A percentile compares a stretch with the other conserved stretches of the same genome.
phyloP scores from a whole-genome alignment of 64 coral and sea anemone genomes.

The Stylophora pistillata region DNA sequence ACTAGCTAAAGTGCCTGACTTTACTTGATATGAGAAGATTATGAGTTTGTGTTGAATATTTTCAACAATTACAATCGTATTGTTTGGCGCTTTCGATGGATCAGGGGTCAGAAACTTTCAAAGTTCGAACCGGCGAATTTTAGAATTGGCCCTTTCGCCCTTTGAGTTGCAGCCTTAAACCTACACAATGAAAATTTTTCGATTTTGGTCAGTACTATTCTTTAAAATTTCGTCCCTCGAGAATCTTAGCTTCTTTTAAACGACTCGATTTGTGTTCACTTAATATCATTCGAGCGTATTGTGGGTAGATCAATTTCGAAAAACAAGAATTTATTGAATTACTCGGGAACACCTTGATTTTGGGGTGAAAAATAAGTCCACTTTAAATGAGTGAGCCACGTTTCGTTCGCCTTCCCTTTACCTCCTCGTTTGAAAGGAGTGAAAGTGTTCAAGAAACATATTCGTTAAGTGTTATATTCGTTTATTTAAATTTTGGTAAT shows the following conservation, averaged over 20 bases:
- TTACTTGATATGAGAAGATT: neutral
- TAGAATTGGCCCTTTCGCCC: slow-evolving; percentile 10
- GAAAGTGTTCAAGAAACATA: neutral
- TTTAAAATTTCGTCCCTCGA: neutral
- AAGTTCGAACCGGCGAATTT: slow-evolving; percentile 2
- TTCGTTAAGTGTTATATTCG: no score
- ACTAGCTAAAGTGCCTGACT: neutral
- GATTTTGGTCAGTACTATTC: neutral
- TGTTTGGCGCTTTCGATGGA: slow-evolving; percentile 4
- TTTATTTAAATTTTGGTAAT: no score
- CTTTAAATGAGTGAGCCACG: neutral
- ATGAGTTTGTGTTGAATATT: neutral
- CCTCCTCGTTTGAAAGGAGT: neutral
- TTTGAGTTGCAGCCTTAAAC: neutral
- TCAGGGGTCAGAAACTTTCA: neutral
- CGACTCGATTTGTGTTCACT: no score
- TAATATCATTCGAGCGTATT: no score
- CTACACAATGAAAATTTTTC: neutral
- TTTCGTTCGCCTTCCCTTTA: no score
- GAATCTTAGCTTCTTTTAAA: no score
- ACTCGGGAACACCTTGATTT: neutral
- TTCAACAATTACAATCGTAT: neutral
- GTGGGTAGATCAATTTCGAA: no score
- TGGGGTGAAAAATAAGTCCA: neutral
- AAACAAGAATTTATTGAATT: neutral